Evolutionary conservation across 2,888 invertebrate genomes (phyloP).

Genomic region (Merodon equestris): DNA sequence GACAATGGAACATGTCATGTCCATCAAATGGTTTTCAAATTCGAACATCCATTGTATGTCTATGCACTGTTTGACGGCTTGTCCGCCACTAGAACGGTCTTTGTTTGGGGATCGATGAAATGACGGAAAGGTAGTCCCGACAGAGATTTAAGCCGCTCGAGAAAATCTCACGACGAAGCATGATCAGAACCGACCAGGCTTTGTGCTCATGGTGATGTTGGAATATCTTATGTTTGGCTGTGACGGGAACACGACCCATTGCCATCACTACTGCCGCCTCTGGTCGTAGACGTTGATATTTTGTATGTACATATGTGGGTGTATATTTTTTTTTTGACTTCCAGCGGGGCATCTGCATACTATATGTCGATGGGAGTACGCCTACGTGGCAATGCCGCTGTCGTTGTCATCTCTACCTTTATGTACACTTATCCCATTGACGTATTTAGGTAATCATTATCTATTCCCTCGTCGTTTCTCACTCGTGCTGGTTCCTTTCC

Average conservation of each 20-base stretch:
- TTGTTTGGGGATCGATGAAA: conserved; percentile 47
- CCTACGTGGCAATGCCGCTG: conserved; percentile 1
- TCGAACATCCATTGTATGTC: not conserved
- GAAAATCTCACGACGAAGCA: conserved; percentile 26
- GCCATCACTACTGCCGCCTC: not conserved
- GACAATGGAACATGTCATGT: conserved; percentile 17
- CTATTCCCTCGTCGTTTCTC: conserved; percentile 65
- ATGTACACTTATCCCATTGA: not conserved
- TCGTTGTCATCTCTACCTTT: not conserved
- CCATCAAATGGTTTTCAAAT: conserved; percentile 16
- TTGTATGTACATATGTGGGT: conserved; percentile 23
- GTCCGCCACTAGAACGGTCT: not conserved
- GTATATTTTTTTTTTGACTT: conserved; percentile 18
- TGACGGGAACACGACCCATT: conserved; percentile 30
- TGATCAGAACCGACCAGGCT: conserved; percentile 32
- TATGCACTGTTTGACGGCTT: no score
- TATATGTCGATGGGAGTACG: conserved; percentile 4
- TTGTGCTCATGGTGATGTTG: conserved; percentile 22
- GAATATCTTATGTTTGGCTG: conserved; percentile 22
- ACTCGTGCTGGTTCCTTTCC: conserved; percentile 3
- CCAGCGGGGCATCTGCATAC: conserved; percentile 2
- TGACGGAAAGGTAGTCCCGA: not conserved
- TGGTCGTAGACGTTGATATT: conserved; percentile 2
- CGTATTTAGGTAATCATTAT: conserved; percentile 62
- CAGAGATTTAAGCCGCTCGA: conserved; percentile 4